These are phyloP conservation scores for Nymphalis urticae DNA, from an alignment of 2,888 invertebrate genomes.

Conservation along the genomic window DNA sequence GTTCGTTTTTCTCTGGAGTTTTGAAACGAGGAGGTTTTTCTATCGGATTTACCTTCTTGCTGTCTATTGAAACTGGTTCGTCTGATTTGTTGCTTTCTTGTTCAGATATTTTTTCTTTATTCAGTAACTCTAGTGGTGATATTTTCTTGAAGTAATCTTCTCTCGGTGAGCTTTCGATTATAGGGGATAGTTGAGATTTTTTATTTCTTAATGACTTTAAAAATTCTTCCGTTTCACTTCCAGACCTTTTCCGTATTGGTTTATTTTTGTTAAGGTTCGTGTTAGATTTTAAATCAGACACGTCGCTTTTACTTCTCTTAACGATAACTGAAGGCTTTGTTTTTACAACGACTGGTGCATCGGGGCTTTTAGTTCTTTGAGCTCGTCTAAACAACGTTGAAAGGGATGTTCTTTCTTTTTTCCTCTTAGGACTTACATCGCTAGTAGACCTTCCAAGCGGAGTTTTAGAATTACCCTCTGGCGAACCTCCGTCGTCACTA, in stretches of 20 bases:
- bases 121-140: conserved; percentile 66
- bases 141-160: conserved; percentile 85
- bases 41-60: conserved; percentile 72
- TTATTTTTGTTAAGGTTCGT: conserved; percentile 69
- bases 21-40: conserved; percentile 74
- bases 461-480: conserved; percentile 56
- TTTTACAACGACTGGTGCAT: conserved; percentile 73
- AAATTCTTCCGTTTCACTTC: conserved; percentile 83
- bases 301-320: conserved; percentile 84
- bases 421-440: conserved; percentile 76
- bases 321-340: conserved; percentile 70
- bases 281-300: conserved; percentile 83
- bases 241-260: conserved; percentile 81
- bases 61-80: conserved; percentile 51
- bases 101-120: conserved; percentile 61
- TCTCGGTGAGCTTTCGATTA: conserved; percentile 88
- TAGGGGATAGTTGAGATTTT: conserved; percentile 88
- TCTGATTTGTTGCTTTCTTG: conserved; percentile 58
- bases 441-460: conserved; percentile 81
- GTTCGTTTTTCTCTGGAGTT: conserved; percentile 68
- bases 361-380: conserved; percentile 77
- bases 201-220: conserved; percentile 78
- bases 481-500: conserved; percentile 78
- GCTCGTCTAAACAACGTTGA: conserved; percentile 85
- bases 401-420: conserved; percentile 83